These are phyloP conservation scores for Chrysodeixis includens DNA, from an alignment of 2,888 invertebrate species.

Conservation along the genomic window DNA sequence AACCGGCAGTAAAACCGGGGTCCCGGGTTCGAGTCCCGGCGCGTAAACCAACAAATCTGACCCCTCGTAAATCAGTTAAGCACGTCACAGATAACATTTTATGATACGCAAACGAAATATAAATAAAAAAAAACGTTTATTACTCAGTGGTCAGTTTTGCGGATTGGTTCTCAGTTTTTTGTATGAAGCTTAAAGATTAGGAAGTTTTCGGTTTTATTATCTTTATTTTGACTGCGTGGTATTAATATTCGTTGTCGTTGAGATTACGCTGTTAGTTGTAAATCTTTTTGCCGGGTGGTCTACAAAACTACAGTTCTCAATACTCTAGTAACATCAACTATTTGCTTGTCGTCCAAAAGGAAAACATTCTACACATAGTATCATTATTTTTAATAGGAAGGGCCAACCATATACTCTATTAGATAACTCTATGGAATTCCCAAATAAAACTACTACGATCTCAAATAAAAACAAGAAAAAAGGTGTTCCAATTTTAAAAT, in stretches of 20 bases:
- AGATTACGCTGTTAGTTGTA: not conserved
- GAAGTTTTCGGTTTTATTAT: not conserved
- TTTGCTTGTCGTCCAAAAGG: not conserved
- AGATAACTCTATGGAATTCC: constrained; percentile 30
- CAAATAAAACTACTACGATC: constrained; percentile 28
- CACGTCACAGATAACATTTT: constrained; percentile 86
- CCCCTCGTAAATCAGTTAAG: constrained; percentile 88
- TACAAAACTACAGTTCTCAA: not conserved
- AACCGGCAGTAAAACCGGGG: constrained; percentile 81
- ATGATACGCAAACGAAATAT: constrained; percentile 80
- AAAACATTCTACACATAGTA: not conserved
- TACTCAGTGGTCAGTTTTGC: constrained; percentile 13
- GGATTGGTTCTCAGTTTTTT: not conserved
- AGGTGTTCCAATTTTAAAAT: constrained; percentile 55
- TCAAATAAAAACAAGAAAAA: constrained; percentile 34
- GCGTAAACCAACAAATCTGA: constrained; percentile 88
- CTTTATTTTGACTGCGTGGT: not conserved
- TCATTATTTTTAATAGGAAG: not conserved
- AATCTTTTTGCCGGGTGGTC: constrained; percentile 1
- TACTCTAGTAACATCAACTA: not conserved
- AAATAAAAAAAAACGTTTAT: constrained; percentile 41
- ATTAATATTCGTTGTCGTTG: not conserved
- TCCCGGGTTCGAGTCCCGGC: constrained; percentile 79
- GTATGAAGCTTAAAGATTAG: not conserved
- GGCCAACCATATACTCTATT: constrained; percentile 39